Evolutionary conservation across 2,888 invertebrate genomes (phyloP).

Genomic region (Hetaerina titia): DNA sequence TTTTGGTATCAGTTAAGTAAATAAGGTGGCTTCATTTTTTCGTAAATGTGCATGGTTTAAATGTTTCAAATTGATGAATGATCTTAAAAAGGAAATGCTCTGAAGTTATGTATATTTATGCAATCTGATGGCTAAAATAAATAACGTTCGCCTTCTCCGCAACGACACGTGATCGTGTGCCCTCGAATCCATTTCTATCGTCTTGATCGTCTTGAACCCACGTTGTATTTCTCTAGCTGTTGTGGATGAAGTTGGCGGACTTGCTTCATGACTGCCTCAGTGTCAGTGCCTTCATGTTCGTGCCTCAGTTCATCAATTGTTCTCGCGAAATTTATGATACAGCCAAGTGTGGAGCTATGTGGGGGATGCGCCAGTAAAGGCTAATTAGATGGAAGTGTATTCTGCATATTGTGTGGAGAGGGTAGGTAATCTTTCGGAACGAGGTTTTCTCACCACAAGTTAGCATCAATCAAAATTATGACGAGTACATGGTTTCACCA

Average conservation of each 20-base stretch:
- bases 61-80: too few relatives aligned
- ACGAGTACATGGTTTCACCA: neutral
- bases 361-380: neutral
- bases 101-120: too few relatives aligned
- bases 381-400: constrained; percentile 17
- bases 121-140: too few relatives aligned
- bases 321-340: neutral
- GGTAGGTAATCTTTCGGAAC: neutral
- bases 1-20: too few relatives aligned
- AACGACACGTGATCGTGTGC: neutral
- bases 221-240: neutral
- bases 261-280: neutral
- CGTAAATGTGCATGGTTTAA: too few relatives aligned
- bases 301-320: neutral
- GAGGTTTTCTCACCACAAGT: neutral
- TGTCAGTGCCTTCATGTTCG: too few relatives aligned
- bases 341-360: neutral
- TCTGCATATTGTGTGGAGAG: neutral
- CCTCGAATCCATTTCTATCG: neutral
- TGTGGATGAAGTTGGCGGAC: neutral
- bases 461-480: neutral
- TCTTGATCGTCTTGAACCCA: neutral
- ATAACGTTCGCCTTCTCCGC: neutral
- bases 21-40: too few relatives aligned
- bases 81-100: too few relatives aligned